phyloP scores from a whole-genome alignment of 2,797 vertebrate genomes.

The Eulemur albifrons region DNA sequence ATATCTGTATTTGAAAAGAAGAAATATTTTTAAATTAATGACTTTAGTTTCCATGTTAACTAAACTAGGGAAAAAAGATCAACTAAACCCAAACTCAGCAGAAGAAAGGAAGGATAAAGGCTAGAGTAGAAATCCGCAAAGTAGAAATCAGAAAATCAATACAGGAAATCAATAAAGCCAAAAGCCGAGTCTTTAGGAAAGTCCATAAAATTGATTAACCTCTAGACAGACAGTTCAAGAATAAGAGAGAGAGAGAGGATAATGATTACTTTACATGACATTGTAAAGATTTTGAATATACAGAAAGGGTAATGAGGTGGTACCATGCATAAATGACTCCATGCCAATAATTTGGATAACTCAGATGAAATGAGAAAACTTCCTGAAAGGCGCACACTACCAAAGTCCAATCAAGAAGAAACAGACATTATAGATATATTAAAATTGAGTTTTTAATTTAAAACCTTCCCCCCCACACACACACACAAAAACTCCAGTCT shows the following conservation, averaged over 20 bases:
- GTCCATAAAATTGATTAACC: background rate
- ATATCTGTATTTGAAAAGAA: background rate
- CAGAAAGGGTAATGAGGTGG: background rate
- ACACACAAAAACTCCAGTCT: background rate
- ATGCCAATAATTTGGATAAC: background rate
- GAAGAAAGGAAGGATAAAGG: background rate
- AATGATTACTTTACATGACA: background rate
- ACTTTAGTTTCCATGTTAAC: background rate
- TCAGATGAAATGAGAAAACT: background rate
- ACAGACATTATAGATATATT: background rate
- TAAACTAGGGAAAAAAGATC: background rate
- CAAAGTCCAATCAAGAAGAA: background rate
- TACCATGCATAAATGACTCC: background rate
- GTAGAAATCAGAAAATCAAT: background rate
- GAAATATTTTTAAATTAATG: background rate
- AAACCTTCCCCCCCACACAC: background rate
- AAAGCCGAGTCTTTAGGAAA: conserved; percentile 12
- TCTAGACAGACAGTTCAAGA: background rate
- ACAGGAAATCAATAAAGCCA: background rate
- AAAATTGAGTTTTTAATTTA: background rate
- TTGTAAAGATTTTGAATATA: background rate
- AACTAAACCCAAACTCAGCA: background rate
- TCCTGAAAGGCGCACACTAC: background rate
- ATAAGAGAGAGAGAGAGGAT: background rate
- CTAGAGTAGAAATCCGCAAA: background rate